Conservation (phyloP, 1,140 invertebrate genomes). For the Calephelis virginiensis region DNA sequence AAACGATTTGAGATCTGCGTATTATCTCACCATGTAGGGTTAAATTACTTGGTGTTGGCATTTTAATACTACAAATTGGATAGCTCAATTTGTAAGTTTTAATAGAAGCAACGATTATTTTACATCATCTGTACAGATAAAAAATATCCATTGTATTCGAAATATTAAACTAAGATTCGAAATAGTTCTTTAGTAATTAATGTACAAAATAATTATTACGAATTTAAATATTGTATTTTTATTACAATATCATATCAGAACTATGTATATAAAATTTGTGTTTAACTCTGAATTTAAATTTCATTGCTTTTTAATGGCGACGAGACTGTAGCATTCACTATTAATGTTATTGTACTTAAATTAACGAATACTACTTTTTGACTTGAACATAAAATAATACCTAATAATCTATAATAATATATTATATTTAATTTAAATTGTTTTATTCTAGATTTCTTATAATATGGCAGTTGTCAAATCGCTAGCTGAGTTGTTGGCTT, state of each 20-base stretch:
- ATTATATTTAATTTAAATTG: slow-evolving; percentile 48
- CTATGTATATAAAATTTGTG: slow-evolving; percentile 21
- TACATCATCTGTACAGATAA: background rate
- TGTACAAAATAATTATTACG: background rate
- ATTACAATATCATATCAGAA: background rate
- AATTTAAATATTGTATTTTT: too few relatives aligned
- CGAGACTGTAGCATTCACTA: slow-evolving; percentile 11
- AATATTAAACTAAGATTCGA: slow-evolving; percentile 19
- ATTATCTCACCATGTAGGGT: slow-evolving; percentile 42
- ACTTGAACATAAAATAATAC: slow-evolving; percentile 69
- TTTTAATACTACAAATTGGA: slow-evolving; percentile 17
- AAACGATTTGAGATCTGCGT: slow-evolving; percentile 66
- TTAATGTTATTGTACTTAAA: slow-evolving; percentile 59
- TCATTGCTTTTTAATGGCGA: slow-evolving; percentile 4
- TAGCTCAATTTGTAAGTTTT: background rate
- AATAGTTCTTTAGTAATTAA: slow-evolving; percentile 14
- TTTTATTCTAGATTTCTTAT: slow-evolving; percentile 66
- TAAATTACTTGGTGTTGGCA: slow-evolving; percentile 31
- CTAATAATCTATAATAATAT: slow-evolving; percentile 40
- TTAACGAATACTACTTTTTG: slow-evolving; percentile 74
- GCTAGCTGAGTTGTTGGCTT: slow-evolving; percentile 72
- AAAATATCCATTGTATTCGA: slow-evolving; percentile 21
- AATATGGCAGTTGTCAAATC: slow-evolving; percentile 76
- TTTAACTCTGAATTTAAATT: background rate
- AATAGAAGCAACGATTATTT: slow-evolving; percentile 2